Evolutionary conservation across 2,797 vertebrate species (phyloP).

Genomic region (Apogon talboti): DNA sequence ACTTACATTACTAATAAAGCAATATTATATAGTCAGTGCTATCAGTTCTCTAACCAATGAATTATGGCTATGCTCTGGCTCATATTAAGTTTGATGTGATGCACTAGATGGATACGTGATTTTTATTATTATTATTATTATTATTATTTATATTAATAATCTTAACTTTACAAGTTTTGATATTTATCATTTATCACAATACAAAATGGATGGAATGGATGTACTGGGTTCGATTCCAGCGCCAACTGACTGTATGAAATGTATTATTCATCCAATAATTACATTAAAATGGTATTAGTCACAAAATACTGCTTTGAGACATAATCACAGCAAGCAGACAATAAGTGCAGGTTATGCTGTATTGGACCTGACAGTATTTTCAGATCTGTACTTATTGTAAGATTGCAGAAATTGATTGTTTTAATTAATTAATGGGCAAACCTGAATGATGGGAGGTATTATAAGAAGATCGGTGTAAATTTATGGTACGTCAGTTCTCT

Average conservation of each 20-base stretch:
- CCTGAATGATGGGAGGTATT: background rate
- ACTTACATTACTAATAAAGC: conserved; percentile 1
- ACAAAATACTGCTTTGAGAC: no score
- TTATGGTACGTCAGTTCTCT: conserved; percentile 10
- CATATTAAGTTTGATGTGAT: background rate
- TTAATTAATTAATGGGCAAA: background rate
- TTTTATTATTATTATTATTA: no score
- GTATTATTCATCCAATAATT: no score
- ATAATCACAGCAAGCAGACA: no score
- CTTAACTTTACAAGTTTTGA: no score
- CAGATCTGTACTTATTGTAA: background rate
- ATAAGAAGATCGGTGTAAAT: conserved; percentile 3
- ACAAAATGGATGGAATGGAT: no score
- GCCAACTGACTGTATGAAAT: no score
- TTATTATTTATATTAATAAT: no score
- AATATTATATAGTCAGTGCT: background rate
- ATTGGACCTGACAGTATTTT: background rate
- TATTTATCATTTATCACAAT: no score
- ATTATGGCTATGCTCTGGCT: background rate
- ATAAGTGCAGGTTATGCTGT: background rate
- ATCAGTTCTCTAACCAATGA: background rate
- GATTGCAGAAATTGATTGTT: background rate
- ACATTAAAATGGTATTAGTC: no score
- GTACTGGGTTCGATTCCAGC: no score
- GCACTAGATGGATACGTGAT: no score